Conservation (phyloP, 2,888 invertebrate genomes). For the Nephrotoma guestfalica region DNA sequence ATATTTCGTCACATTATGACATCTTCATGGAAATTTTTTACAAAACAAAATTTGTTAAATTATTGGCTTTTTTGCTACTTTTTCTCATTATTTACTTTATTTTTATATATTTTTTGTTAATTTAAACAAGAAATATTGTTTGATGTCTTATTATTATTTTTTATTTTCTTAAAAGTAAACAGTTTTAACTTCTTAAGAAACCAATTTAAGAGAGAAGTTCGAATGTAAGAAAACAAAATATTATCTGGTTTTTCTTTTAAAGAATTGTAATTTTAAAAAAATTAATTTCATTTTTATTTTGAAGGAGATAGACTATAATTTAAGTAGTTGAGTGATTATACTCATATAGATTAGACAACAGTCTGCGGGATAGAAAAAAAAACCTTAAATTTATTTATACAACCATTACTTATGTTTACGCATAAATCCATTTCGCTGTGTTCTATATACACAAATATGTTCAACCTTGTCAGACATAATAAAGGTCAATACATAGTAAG, state of each 20-base stretch:
- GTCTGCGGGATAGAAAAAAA: not conserved
- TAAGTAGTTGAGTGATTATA: not conserved
- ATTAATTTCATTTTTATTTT: not conserved
- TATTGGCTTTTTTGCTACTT: not conserved
- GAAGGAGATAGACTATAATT: not conserved
- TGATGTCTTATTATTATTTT: not conserved
- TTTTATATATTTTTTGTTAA: not conserved
- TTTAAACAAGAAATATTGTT: not conserved
- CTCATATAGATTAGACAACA: not conserved
- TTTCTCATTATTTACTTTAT: not conserved
- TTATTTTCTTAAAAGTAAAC: not conserved
- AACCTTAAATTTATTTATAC: not conserved
- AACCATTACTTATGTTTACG: not conserved
- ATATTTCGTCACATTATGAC: not conserved
- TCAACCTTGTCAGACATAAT: not conserved
- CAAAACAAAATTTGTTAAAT: not conserved
- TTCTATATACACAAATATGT: not conserved
- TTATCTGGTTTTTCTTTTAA: not conserved
- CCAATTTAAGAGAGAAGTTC: not conserved
- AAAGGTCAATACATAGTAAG: not conserved
- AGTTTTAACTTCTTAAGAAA: not conserved
- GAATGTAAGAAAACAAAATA: not conserved
- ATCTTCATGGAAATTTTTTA: not conserved
- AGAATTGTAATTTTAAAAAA: not conserved
- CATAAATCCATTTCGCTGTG: not conserved